Base-by-base conservation (phyloP, 2,113 vertebrate genomes). In the Xenotilapia flavipinnis region DNA sequence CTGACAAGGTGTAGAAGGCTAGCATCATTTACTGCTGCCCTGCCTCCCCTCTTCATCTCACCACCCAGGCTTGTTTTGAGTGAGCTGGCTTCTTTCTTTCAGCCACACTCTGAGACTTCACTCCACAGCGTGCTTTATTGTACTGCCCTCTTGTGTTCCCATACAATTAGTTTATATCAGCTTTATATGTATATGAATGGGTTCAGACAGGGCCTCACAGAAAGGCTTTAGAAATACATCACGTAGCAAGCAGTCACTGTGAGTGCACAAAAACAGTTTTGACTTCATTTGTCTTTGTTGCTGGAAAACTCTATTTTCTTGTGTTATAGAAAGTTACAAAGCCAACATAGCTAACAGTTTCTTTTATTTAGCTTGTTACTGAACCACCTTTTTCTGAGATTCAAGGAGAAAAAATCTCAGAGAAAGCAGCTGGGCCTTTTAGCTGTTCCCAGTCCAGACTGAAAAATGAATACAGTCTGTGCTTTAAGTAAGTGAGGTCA, bases 401-500 rank as follows among this genome's bases (percentile, higher is more conserved):
- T 97, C 91, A 97, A 97, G 95, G 7, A 96, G 96, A 98, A 93
- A 55, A 53, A 97, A 97, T 42, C 38, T 70, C 96, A 92, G 97
- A 2, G 17, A 36, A 79, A 80, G 15, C 10, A 80, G 40, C 56
- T 36, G 7, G 15, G 3, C 15, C 97, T 97, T 6, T 96, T 96
- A 93, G 97, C 97, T 6, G 7, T 95, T 97, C 60, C 96, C 97
- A 2, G 97, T 96, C 17, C 97, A 98, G 65, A 97, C 92, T 96
- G 97, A 97, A 7, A 96, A 98, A 82, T 97, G 96, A 97, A 97
- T 96, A 93, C 97, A 98, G 91, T 97, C 96, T 91, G 97, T 97
- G 19, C 96, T 96, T 87, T 97, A 96, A 14, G 88, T 96, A 86
- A 97, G 92, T 2, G 97, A 97, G 49, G 97, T 97, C 98, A 98